phyloP scores from a whole-genome alignment of 2,888 invertebrate species.

The Agrenia bidenticulata region DNA sequence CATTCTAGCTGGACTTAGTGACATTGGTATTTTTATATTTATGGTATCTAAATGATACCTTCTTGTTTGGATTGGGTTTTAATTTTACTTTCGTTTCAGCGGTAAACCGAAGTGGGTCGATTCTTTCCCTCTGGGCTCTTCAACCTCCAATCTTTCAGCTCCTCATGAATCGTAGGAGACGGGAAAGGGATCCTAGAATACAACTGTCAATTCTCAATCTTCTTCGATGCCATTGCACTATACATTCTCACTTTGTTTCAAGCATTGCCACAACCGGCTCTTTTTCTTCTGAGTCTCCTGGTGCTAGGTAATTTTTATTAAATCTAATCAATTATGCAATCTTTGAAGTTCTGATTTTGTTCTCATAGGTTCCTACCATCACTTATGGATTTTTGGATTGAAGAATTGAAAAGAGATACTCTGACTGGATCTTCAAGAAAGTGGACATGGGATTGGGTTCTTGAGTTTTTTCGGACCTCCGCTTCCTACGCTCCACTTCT shows the following conservation, averaged over 20 bases:
- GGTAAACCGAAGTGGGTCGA: constrained; percentile 44
- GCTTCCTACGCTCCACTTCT: constrained; percentile 41
- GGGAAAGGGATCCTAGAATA: constrained; percentile 23
- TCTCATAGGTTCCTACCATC: constrained; percentile 33
- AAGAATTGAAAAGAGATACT: constrained; percentile 19
- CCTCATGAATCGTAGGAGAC: constrained; percentile 25
- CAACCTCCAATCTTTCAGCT: constrained; percentile 47
- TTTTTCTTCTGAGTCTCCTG: constrained; percentile 44
- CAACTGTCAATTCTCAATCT: constrained; percentile 33
- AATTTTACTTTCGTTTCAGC: constrained; percentile 28
- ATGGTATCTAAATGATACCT: background rate
- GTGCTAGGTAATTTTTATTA: constrained; percentile 28
- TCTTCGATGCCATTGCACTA: constrained; percentile 43
- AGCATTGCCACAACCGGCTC: constrained; percentile 43
- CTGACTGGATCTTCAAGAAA: constrained; percentile 10
- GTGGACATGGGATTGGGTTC: constrained; percentile 45
- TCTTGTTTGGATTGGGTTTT: no score
- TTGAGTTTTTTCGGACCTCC: constrained; percentile 43
- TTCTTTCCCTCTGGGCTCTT: constrained; percentile 45
- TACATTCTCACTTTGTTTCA: constrained; percentile 50
- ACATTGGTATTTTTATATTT: constrained; percentile 25
- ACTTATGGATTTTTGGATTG: constrained; percentile 49
- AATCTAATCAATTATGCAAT: background rate
- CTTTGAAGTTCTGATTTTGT: background rate
- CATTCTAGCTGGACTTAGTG: constrained; percentile 36